A percentile compares a stretch with the other conserved stretches of the same genome.
Evolutionary conservation across 1,140 invertebrate species (phyloP).

Genomic region (Scaptomyza pallida): DNA sequence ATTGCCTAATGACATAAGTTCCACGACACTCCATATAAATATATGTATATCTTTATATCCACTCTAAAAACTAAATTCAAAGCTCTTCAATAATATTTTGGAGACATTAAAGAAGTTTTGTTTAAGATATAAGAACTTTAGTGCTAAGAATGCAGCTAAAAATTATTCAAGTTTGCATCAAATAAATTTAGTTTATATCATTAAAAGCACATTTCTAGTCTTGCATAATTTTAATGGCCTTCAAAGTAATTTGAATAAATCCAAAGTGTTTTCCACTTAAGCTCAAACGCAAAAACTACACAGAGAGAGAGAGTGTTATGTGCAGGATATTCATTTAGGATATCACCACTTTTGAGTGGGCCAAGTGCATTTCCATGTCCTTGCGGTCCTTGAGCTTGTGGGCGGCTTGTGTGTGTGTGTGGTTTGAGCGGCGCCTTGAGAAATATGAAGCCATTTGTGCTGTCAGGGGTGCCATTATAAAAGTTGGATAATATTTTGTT

Average conservation of each 20-base stretch:
- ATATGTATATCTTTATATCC: slow-evolving; percentile 20
- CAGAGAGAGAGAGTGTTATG: not conserved
- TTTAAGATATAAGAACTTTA: too few relatives aligned
- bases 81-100: slow-evolving; percentile 1
- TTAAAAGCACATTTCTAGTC: not conserved
- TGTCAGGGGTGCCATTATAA: slow-evolving; percentile 68
- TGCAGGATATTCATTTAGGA: slow-evolving; percentile 2
- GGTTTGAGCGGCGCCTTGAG: slow-evolving; percentile 28
- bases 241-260: not conserved
- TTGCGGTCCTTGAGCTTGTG: slow-evolving; percentile 7
- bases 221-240: not conserved
- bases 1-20: slow-evolving; percentile 42
- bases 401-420: not conserved
- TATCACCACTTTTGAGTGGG: slow-evolving; percentile 7
- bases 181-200: too few relatives aligned
- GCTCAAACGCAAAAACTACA: not conserved
- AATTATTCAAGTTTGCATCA: too few relatives aligned
- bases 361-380: slow-evolving; percentile 33
- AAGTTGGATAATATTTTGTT: slow-evolving; percentile 75
- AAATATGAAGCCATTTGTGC: slow-evolving; percentile 51
- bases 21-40: slow-evolving; percentile 3
- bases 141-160: too few relatives aligned
- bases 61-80: slow-evolving; percentile 10
- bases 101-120: too few relatives aligned
- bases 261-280: not conserved